Evolutionary conservation across 2,888 invertebrate genomes (phyloP).

Genomic region (Euplagia quadripunctaria): DNA sequence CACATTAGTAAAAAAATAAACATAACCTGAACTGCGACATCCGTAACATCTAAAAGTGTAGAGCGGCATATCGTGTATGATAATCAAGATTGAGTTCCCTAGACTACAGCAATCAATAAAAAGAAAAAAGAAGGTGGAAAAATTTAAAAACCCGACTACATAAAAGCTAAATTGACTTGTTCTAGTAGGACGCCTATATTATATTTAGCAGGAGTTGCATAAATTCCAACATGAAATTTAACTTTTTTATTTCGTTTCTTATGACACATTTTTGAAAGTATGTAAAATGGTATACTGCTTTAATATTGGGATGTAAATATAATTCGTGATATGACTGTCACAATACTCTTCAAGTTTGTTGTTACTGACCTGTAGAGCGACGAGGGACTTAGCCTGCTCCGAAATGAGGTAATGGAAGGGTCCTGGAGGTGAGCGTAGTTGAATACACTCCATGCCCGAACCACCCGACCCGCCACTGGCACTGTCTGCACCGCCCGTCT

Average conservation of each 20-base stretch:
- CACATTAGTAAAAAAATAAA: background rate
- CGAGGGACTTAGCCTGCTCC: constrained; percentile 96
- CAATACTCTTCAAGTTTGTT: background rate
- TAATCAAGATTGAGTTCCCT: no score
- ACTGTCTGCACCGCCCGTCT: constrained; percentile 87
- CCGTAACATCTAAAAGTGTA: no score
- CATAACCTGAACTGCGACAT: background rate
- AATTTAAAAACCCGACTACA: no score
- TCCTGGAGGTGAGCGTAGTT: constrained; percentile 90
- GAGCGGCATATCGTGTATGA: no score
- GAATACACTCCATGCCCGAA: constrained; percentile 94
- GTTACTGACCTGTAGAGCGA: constrained; percentile 90
- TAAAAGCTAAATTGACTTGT: no score
- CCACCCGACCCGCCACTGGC: constrained; percentile 87
- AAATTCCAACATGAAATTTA: background rate
- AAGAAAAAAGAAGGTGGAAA: no score
- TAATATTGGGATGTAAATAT: background rate
- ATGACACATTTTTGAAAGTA: background rate
- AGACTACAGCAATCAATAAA: no score
- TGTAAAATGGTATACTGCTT: no score
- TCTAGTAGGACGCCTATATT: no score
- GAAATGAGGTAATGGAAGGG: constrained; percentile 94
- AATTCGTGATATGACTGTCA: background rate
- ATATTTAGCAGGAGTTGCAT: no score
- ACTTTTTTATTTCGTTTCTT: background rate